phyloP scores from a whole-genome alignment of 1,140 invertebrate species.

The Helicoverpa zea region DNA sequence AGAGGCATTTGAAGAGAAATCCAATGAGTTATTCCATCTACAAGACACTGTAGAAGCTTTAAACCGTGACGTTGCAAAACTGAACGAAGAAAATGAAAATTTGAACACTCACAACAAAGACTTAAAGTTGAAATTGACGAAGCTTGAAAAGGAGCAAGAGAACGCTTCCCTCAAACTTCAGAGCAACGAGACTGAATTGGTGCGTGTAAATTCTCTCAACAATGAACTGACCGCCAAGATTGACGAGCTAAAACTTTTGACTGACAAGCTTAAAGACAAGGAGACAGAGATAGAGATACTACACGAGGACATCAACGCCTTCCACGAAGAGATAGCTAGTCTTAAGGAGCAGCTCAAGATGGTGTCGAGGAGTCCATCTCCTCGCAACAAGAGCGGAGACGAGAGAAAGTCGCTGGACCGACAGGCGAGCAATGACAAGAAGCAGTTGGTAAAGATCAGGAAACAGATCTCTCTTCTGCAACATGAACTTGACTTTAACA shows the following conservation, averaged over 20 bases:
- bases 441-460: conserved; percentile 78
- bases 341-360: conserved; percentile 78
- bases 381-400: conserved; percentile 72
- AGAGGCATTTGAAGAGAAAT: conserved; percentile 78
- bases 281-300: conserved; percentile 86
- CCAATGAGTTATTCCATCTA: conserved; percentile 76
- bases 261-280: conserved; percentile 78
- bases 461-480: conserved; percentile 88
- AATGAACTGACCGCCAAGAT: conserved; percentile 73
- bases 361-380: conserved; percentile 79
- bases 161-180: conserved; percentile 80
- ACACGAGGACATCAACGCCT: conserved; percentile 83
- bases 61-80: conserved; percentile 80
- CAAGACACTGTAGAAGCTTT: conserved; percentile 77
- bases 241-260: conserved; percentile 79
- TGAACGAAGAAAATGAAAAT: conserved; percentile 78
- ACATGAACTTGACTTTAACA: conserved; percentile 86
- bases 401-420: conserved; percentile 62
- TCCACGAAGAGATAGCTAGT: conserved; percentile 82
- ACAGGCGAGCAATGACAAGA: conserved; percentile 71
- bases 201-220: conserved; percentile 73
- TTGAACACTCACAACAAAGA: conserved; percentile 75
- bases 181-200: conserved; percentile 76
- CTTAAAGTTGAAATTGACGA: conserved; percentile 75
- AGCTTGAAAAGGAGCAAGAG: conserved; percentile 85